Conservation (phyloP, 2,888 invertebrate species). For the Dasysyrphus albostriatus region DNA sequence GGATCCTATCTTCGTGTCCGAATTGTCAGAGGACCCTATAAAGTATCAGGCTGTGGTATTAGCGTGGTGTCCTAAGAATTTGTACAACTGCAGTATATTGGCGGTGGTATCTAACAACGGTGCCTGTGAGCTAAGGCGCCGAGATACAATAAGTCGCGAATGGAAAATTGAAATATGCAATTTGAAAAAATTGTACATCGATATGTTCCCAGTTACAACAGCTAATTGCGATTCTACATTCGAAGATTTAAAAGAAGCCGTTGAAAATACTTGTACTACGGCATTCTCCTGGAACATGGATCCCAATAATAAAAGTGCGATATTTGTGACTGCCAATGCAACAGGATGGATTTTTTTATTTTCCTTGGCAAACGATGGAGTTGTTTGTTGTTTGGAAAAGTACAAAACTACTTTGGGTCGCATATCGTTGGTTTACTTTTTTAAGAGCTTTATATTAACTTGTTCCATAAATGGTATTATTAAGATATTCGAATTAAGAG, state of each 20-base stretch:
- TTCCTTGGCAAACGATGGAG: conserved; percentile 42
- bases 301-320: neutral
- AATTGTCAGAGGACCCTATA: conserved; percentile 77
- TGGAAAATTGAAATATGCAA: conserved; percentile 77
- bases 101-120: conserved; percentile 79
- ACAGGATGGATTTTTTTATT: conserved; percentile 79
- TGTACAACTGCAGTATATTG: conserved; percentile 73
- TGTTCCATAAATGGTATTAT: conserved; percentile 79
- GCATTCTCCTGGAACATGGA: conserved; percentile 78
- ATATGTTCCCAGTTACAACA: conserved; percentile 68
- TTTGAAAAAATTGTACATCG: conserved; percentile 66
- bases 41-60: conserved; percentile 72
- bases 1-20: conserved; percentile 79
- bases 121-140: conserved; percentile 77
- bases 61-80: conserved; percentile 70
- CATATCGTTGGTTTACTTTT: conserved; percentile 77
- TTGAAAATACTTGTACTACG: conserved; percentile 80
- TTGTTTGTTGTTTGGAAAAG: conserved; percentile 61
- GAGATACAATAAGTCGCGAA: conserved; percentile 56
- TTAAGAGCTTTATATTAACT: conserved; percentile 78
- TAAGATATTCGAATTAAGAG: conserved; percentile 77
- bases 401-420: conserved; percentile 78
- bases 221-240: conserved; percentile 72
- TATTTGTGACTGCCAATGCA: conserved; percentile 79
- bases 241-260: conserved; percentile 72